phyloP scores from a whole-genome alignment of 2,797 vertebrate genomes.

The Moxostoma hubbsi region DNA sequence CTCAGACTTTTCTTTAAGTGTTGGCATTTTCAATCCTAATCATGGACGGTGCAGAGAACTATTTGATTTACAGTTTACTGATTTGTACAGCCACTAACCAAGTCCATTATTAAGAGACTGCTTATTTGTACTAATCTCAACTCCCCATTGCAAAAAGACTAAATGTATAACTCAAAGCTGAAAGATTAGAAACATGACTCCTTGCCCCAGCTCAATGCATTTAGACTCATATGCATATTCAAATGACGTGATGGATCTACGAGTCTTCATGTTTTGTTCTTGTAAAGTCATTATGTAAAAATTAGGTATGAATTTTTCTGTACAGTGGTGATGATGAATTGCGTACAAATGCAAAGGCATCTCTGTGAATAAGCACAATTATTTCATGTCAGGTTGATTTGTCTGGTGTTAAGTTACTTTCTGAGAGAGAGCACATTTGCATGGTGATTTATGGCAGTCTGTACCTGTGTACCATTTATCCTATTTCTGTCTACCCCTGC shows the following conservation, averaged over 20 bases:
- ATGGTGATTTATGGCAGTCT: conserved; percentile 20
- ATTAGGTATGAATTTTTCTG: conserved; percentile 18
- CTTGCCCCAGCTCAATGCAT: too few relatives aligned
- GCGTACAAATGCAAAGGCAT: conserved; percentile 8
- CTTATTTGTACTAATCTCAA: too few relatives aligned
- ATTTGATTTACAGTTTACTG: too few relatives aligned
- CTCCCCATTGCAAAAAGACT: too few relatives aligned
- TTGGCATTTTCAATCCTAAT: not conserved
- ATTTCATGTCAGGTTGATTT: conserved; percentile 8
- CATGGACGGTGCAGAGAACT: not conserved
- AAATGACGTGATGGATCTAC: conserved; percentile 60
- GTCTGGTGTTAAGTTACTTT: conserved; percentile 8
- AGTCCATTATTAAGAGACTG: too few relatives aligned
- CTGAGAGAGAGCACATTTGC: conserved; percentile 9
- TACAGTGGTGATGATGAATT: conserved; percentile 10
- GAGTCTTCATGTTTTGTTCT: not conserved
- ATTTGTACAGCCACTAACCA: too few relatives aligned
- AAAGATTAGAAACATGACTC: too few relatives aligned
- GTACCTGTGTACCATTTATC: conserved; percentile 20
- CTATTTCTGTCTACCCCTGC: conserved; percentile 13
- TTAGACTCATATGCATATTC: conserved; percentile 59
- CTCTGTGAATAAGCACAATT: conserved; percentile 24
- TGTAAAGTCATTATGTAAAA: conserved; percentile 26
- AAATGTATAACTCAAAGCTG: too few relatives aligned
- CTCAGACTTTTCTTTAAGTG: not conserved